Evolutionary conservation across 2,797 vertebrate genomes (phyloP), one percentile per base, ranked within the genome.

Genomic region (Bufotes viridis): DNA sequence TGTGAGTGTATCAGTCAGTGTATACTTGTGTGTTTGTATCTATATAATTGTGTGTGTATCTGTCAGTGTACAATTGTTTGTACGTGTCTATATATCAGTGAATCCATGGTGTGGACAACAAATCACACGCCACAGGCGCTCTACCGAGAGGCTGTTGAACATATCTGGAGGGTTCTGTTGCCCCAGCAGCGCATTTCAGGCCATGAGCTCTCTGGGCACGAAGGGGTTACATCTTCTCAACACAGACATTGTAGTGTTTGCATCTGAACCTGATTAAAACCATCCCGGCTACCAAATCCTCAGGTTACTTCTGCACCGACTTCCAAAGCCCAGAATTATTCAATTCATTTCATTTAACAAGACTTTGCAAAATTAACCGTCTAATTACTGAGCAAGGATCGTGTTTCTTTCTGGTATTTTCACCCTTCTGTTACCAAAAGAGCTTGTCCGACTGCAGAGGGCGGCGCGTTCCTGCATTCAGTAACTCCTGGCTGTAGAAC

Each of bases 181-280:
- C 57, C 57, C 4, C 24, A 29, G 22, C n/a, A 69, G 53, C 11
- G 20, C 18, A 5, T 84, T 74, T 29, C 24, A 55, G 17, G 61
- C 49, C 49, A 26, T 51, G 65, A 69, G 22, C 13, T 76, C 8
- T 65, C 17, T 75, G 58, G 83, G 60, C 75, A 26, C 53, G 67
- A 81, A 89, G 17, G 58, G 69, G 83, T 85, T 89, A 89, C 83
- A 76, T 80, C 55, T 51, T 58, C 65, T 61, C 24, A 15, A 88
- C 67, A 29, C 51, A 75, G 67, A 65, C 69, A 55, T 72, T 57
- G 34, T 24, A 81, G 65, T 81, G 83, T 58, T 81, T 58, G 57
- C 87, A 89, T 85, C 83, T 89, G 87, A 85, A 80, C 9, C 55
- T 89, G 83, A 89, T 89, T 89, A 85, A 85, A 85, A 42, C 87